Evolutionary conservation across 2,888 invertebrate genomes (phyloP), one percentile per base, ranked within the genome.

Genomic region (Epistrophe eligans): DNA sequence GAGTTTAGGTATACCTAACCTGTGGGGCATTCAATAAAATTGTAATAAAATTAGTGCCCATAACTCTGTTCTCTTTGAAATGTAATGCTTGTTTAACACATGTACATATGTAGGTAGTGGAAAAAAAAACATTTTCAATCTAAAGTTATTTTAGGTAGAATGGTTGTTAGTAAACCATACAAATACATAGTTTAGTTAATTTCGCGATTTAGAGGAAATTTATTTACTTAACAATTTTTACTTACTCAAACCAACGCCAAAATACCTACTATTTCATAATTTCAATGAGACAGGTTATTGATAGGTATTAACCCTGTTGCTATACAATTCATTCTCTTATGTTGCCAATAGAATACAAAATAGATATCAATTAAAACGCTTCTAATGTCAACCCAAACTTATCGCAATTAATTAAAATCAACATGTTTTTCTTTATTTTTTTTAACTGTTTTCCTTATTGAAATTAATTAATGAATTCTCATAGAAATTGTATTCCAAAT

Each of bases 401-500:
- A 67, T 67, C 50, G 10, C 35, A 50, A 67, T 50, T 67, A 67
- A 67, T 66, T 66, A 17, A 66, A 48, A 35, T 50, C 38, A 50
- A 67, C 35, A 48, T 66, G 24, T 5, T 43, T 43, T 13, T 43
- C 7, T 45, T n/a, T n/a, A 7, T 45, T 43, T 32, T 15, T 28
- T 38, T 67, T 28, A n/a, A n/a, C n/a, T 62, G 38, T 67, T n/a
- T 38, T 38, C 19, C 35, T 35, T 67, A 38, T 64, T 50, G 19
- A 38, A 19, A 19, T 43, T 15, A 38, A 40, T 48, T 15, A 40
- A 62, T 48, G 50, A 35, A 35, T 67, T 66, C 32, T 9, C 17
- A 45, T 64, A 28, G 28, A 62, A 24, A 43, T 15, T 43, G 5
- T 64, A 45, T 64, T 64, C 45, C 45, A 64, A 48, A 45, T 4